phyloP scores from a whole-genome alignment of 2,113 vertebrate genomes.

The Sus scrofa region T2T-Sscrofa CM000822.6:60606501-60607000 shows the following conservation, averaged over 20 bases:
- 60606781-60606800: background rate
- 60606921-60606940: background rate
- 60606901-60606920: background rate
- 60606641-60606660: background rate
- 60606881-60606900: background rate
- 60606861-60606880: background rate
- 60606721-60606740: background rate
- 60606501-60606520: background rate
- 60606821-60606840: background rate
- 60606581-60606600: background rate
- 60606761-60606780: background rate
- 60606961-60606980: background rate
- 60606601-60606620: background rate
- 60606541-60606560: background rate
- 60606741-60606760: background rate
- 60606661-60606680: background rate
- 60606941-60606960: background rate
- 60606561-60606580: background rate
- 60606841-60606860: background rate
- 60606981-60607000: background rate
- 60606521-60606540: background rate
- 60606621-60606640: background rate
- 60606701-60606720: background rate
- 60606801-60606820: background rate
- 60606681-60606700: background rate